These are phyloP conservation scores for Napeogenes inachia DNA, from an alignment of 2,888 invertebrate species.

Conservation along the genomic window DNA sequence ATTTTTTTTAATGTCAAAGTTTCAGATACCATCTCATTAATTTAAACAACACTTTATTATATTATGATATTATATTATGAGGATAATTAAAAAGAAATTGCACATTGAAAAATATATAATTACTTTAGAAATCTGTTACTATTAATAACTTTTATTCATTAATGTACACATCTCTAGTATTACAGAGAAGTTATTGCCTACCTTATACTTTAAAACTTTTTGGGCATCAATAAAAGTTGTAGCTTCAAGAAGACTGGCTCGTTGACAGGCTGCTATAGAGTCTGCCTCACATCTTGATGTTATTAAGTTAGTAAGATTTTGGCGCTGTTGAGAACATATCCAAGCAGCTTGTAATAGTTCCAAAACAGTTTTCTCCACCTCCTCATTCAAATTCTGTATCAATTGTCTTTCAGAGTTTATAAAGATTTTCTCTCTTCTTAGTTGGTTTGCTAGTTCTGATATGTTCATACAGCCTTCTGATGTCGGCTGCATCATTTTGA, in stretches of 20 bases:
- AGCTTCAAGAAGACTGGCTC: constrained; percentile 65
- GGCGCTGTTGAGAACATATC: constrained; percentile 91
- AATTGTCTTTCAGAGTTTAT: constrained; percentile 90
- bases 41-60: too few relatives aligned
- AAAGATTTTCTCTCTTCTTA: constrained; percentile 91
- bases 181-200: constrained; percentile 45
- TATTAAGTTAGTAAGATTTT: constrained; percentile 86
- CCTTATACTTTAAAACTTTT: constrained; percentile 90
- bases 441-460: constrained; percentile 75
- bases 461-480: constrained; percentile 72
- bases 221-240: constrained; percentile 87
- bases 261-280: constrained; percentile 86
- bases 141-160: too few relatives aligned
- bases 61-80: too few relatives aligned
- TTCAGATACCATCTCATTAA: too few relatives aligned
- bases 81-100: too few relatives aligned
- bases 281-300: constrained; percentile 85
- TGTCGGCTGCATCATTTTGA: constrained; percentile 69
- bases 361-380: constrained; percentile 77
- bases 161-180: too few relatives aligned
- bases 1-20: too few relatives aligned
- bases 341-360: constrained; percentile 86
- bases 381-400: constrained; percentile 86
- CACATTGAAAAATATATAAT: too few relatives aligned
- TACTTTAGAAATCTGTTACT: too few relatives aligned